These are phyloP conservation scores for Ophioninae sp. DNA, from an alignment of 2,888 invertebrate species.

Conservation along the genomic window DNA sequence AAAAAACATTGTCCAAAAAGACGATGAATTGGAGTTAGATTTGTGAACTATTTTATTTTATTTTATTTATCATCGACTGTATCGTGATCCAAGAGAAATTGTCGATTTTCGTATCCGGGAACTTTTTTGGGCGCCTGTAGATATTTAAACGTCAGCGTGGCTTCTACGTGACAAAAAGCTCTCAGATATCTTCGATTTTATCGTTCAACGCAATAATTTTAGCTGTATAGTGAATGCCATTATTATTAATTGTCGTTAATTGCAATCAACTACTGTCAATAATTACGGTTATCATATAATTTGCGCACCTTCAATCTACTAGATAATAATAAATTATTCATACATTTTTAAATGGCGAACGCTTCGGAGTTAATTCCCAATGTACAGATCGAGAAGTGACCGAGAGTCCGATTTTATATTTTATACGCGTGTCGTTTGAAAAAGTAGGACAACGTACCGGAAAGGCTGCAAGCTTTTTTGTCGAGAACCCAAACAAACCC, in stretches of 20 bases:
- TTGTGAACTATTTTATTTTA: not conserved
- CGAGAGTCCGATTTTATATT: not conserved
- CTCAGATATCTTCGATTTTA: not conserved
- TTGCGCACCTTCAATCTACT: slow-evolving; percentile 27
- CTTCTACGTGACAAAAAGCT: slow-evolving; percentile 8
- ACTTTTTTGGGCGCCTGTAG: not conserved
- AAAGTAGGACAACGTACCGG: not conserved
- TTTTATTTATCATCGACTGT: not conserved
- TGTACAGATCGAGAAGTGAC: not conserved
- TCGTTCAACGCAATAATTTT: not conserved
- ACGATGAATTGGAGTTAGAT: not conserved
- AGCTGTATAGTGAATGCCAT: not conserved
- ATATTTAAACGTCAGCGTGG: slow-evolving; percentile 7
- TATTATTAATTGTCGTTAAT: slow-evolving; percentile 23
- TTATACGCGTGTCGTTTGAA: not conserved
- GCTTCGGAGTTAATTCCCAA: slow-evolving; percentile 36
- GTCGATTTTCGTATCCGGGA: not conserved
- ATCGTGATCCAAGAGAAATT: not conserved
- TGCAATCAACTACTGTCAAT: not conserved
- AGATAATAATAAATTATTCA: slow-evolving; percentile 55
- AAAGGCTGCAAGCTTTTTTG: no score
- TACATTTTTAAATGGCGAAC: slow-evolving; percentile 49
- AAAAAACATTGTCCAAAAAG: not conserved
- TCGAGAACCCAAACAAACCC: not conserved
- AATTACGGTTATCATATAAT: slow-evolving; percentile 22